Conservation (phyloP, 2,113 vertebrate genomes). For the Dasyprocta punctata region DNA sequence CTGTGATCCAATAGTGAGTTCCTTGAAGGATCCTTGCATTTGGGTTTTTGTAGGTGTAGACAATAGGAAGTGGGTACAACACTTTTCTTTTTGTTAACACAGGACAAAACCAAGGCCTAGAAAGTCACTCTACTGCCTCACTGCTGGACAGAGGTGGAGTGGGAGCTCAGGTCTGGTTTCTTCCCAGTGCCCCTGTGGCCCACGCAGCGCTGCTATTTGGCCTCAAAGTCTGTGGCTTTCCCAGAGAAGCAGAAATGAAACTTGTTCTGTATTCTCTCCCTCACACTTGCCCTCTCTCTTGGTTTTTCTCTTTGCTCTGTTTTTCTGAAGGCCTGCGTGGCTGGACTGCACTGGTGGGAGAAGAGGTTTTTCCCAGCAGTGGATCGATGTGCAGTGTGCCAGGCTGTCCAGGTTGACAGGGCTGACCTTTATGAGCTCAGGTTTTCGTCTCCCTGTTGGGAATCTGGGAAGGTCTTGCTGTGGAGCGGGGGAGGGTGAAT, state of each 20-base stretch:
- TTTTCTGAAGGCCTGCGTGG: conserved; percentile 65
- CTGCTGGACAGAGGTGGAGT: not conserved
- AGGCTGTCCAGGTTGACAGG: conserved; percentile 55
- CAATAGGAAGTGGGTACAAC: not conserved
- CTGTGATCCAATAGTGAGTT: fast-evolving
- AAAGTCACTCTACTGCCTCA: fast-evolving
- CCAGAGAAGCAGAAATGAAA: not conserved
- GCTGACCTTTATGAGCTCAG: conserved; percentile 69
- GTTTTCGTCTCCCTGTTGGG: conserved; percentile 33
- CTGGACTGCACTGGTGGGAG: conserved; percentile 44
- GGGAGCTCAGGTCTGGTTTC: not conserved
- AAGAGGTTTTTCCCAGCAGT: conserved; percentile 77
- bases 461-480: conserved; percentile 33
- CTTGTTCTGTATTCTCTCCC: conserved; percentile 56
- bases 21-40: not conserved
- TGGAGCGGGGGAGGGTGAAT: not conserved
- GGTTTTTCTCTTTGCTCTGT: conserved; percentile 73
- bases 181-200: not conserved
- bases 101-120: not conserved
- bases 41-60: not conserved
- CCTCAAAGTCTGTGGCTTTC: not conserved
- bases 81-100: not conserved
- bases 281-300: conserved; percentile 47
- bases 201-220: fast-evolving
- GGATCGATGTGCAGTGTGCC: conserved; percentile 54